Conservation (phyloP, 2,113 vertebrate genomes). For the Empidonax alnorum region DNA sequence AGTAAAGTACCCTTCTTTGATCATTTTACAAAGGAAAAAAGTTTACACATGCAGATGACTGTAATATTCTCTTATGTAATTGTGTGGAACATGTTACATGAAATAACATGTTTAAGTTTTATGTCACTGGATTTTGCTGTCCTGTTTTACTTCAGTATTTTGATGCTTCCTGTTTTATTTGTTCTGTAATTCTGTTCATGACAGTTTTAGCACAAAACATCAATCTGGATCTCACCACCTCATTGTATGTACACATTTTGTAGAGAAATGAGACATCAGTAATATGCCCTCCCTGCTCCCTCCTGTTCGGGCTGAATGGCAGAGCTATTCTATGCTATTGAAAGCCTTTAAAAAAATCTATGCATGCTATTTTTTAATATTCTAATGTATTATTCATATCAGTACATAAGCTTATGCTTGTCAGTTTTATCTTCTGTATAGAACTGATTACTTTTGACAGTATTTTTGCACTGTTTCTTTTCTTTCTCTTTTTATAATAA, state of each 20-base stretch:
- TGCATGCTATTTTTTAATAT: slow-evolving; percentile 86
- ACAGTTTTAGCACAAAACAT: background rate
- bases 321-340: slow-evolving; percentile 30
- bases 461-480: slow-evolving; percentile 87
- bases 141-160: slow-evolving; percentile 67
- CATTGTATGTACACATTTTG: background rate
- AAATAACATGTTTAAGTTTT: slow-evolving; percentile 21
- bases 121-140: slow-evolving; percentile 57
- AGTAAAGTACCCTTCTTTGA: background rate
- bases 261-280: background rate
- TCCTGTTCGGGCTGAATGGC: slow-evolving; percentile 21
- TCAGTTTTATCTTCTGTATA: slow-evolving; percentile 78
- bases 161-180: slow-evolving; percentile 37
- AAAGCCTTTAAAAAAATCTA: slow-evolving; percentile 78
- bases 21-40: slow-evolving; percentile 18
- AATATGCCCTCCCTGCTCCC: background rate
- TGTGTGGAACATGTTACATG: slow-evolving; percentile 6
- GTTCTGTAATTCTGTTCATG: slow-evolving; percentile 42
- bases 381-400: slow-evolving; percentile 83
- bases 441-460: slow-evolving; percentile 82
- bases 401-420: slow-evolving; percentile 84
- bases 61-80: slow-evolving; percentile 24
- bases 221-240: background rate
- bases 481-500: slow-evolving; percentile 77
- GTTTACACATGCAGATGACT: slow-evolving; percentile 72